These are phyloP conservation scores for Myrmecophaga tridactyla DNA, from an alignment of 2,113 vertebrate species.

Conservation along the genomic window DNA sequence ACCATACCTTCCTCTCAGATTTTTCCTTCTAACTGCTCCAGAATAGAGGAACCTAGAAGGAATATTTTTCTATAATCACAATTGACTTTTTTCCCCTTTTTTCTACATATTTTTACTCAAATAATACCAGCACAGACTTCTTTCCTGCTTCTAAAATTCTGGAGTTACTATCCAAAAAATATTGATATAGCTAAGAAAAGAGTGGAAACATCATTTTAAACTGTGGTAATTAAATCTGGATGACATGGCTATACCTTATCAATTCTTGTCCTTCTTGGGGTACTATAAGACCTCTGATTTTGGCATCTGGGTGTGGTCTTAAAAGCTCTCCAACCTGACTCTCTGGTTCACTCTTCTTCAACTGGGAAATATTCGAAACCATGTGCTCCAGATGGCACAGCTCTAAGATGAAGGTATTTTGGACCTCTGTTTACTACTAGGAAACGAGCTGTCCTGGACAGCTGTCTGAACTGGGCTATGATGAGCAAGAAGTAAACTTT, in stretches of 20 bases:
- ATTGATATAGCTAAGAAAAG: neutral
- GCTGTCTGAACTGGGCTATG: neutral
- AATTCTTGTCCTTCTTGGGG: neutral
- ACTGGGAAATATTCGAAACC: neutral
- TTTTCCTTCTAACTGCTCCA: too few relatives aligned
- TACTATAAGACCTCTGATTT: neutral
- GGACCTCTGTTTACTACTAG: neutral
- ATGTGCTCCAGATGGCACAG: rapidly evolving
- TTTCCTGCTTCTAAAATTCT: neutral
- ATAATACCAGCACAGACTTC: neutral
- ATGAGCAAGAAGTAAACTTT: neutral
- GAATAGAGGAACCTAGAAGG: too few relatives aligned
- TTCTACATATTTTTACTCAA: too few relatives aligned
- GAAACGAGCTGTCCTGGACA: neutral
- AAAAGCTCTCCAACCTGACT: neutral
- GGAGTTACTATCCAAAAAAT: neutral
- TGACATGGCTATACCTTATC: neutral
- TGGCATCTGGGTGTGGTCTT: neutral
- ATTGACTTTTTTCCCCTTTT: too few relatives aligned
- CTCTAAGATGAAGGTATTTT: neutral
- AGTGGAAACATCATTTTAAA: neutral
- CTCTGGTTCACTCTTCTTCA: neutral
- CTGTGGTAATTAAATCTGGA: neutral
- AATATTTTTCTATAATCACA: too few relatives aligned
- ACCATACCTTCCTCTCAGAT: too few relatives aligned